These are phyloP conservation scores for Caenorhabditis virilis DNA, from an alignment of 2,888 invertebrate species.

Conservation along the genomic window DNA sequence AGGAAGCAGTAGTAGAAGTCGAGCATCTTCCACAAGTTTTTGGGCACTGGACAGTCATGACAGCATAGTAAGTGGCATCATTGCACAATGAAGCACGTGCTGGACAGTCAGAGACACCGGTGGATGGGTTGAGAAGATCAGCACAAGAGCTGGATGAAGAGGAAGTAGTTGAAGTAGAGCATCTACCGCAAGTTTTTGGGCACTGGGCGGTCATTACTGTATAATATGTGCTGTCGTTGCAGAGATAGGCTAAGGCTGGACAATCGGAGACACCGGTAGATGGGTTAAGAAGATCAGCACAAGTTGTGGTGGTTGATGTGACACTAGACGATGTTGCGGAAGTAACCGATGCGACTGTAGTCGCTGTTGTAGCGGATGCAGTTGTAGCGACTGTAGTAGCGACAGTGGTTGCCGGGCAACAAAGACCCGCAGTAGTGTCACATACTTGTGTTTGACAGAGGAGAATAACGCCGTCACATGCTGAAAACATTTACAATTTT, in stretches of 20 bases:
- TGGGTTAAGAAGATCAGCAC: constrained; percentile 11
- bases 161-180: not conserved
- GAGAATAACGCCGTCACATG: not conserved
- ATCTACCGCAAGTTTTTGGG: constrained; percentile 33
- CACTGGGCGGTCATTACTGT: constrained; percentile 37
- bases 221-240: constrained; percentile 32
- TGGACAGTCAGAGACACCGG: constrained; percentile 41
- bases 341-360: not conserved
- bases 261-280: constrained; percentile 16
- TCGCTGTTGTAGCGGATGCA: not conserved
- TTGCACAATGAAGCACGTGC: constrained; percentile 30
- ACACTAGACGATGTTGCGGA: not conserved
- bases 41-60: constrained; percentile 43
- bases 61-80: constrained; percentile 31
- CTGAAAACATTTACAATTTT: not conserved
- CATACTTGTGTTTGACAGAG: not conserved
- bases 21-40: constrained; percentile 37
- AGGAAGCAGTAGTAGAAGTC: not conserved
- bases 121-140: constrained; percentile 31
- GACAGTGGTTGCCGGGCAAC: not conserved
- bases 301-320: not conserved
- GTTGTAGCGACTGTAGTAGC: not conserved
- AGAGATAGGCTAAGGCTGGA: constrained; percentile 25
- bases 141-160: constrained; percentile 17
- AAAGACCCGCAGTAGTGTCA: not conserved